Evolutionary conservation across 2,113 vertebrate species (phyloP).

Genomic region (Empidonax traillii): DNA sequence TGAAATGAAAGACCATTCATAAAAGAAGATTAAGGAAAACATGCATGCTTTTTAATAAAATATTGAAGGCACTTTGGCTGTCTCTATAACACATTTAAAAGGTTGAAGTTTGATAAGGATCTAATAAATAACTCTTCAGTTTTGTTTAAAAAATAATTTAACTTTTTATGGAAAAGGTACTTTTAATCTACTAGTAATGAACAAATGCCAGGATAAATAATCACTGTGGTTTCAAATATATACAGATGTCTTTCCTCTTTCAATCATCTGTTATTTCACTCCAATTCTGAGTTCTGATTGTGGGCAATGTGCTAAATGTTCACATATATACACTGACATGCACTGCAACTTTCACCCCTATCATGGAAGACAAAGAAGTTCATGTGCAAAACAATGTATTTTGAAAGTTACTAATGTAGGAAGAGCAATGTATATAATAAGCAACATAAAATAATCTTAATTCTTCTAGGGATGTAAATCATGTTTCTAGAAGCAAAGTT

Average conservation of each 20-base stretch:
- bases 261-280: not conserved
- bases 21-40: not conserved
- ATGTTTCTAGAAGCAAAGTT: not conserved
- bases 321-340: not conserved
- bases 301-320: slow-evolving; percentile 17
- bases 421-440: not conserved
- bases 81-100: not conserved
- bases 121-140: not conserved
- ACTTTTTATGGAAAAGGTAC: not conserved
- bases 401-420: not conserved
- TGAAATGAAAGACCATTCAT: not conserved
- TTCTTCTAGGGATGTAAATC: not conserved
- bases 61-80: not conserved
- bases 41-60: not conserved
- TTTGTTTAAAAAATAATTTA: not conserved
- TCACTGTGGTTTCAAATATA: not conserved
- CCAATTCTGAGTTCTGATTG: not conserved
- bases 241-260: slow-evolving; percentile 28
- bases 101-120: not conserved
- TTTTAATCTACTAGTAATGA: slow-evolving; percentile 21
- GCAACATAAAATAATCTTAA: not conserved
- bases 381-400: not conserved
- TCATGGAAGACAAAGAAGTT: not conserved
- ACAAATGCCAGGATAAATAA: slow-evolving; percentile 6
- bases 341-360: not conserved